These are phyloP conservation scores for Ptiloglossa arizonensis DNA, from an alignment of 1,140 invertebrate species.

Conservation along the genomic window DNA sequence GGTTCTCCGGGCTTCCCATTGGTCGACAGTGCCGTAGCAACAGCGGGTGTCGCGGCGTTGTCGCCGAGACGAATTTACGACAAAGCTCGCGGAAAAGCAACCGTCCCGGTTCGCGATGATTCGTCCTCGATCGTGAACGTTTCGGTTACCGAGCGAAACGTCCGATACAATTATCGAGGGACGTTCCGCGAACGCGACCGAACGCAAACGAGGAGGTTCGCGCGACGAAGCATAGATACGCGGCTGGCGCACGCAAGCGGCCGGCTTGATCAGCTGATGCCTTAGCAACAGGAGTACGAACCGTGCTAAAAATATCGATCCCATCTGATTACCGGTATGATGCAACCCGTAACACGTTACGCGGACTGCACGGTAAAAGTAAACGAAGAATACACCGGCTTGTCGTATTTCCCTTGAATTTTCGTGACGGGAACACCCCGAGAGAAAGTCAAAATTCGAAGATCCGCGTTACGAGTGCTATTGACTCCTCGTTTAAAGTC, in stretches of 20 bases:
- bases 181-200: too few relatives aligned
- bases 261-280: conserved; percentile 80
- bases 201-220: background rate
- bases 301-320: conserved; percentile 76
- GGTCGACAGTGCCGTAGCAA: conserved; percentile 67
- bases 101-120: background rate
- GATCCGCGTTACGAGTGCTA: too few relatives aligned
- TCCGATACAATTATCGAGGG: background rate
- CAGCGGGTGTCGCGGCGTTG: background rate
- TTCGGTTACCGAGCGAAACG: background rate
- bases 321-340: conserved; percentile 57
- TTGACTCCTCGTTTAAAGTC: too few relatives aligned
- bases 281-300: conserved; percentile 80
- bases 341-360: conserved; percentile 34
- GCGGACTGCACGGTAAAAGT: background rate
- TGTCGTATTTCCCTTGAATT: background rate
- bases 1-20: conserved; percentile 57
- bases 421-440: background rate
- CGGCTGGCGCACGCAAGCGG: conserved; percentile 52
- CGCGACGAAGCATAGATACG: conserved; percentile 30
- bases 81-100: conserved; percentile 3
- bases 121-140: conserved; percentile 1
- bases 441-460: conserved; percentile 14
- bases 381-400: background rate
- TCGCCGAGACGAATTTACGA: background rate